These are phyloP conservation scores for Dreissena polymorpha DNA, from an alignment of 1,140 invertebrate species.

Conservation along the genomic window DNA sequence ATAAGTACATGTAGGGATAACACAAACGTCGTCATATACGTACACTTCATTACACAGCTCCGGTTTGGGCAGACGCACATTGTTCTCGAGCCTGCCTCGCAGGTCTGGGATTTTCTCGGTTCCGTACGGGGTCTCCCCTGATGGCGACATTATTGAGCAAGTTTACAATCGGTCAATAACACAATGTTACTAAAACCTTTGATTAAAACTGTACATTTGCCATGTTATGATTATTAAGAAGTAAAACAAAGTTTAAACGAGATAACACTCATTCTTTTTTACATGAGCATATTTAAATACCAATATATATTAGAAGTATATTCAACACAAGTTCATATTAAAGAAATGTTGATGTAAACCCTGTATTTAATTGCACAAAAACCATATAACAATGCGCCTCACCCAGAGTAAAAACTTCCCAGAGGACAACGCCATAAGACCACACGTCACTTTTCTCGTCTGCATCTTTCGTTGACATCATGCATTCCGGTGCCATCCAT, in stretches of 20 bases:
- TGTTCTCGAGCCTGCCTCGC: constrained; percentile 1
- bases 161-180: no score
- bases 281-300: no score
- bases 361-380: no score
- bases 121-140: constrained; percentile 22
- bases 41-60: constrained; percentile 35
- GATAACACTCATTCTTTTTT: no score
- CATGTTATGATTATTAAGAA: no score
- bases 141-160: no score
- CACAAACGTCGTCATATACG: background rate
- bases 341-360: no score
- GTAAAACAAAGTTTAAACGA: no score
- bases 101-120: constrained; percentile 15
- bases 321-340: no score
- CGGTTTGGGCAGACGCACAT: constrained; percentile 19
- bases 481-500: constrained; percentile 66
- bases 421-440: constrained; percentile 71
- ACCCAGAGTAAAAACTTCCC: constrained; percentile 67
- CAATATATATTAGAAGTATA: no score
- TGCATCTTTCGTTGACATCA: constrained; percentile 47
- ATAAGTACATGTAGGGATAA: background rate
- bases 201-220: no score
- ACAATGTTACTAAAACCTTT: no score
- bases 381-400: background rate
- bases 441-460: constrained; percentile 70